A percentile compares a stretch with the other conserved stretches of the same genome.
Evolutionary conservation across 2,113 vertebrate genomes (phyloP).

Genomic region (Dasyornis broadbenti): DNA sequence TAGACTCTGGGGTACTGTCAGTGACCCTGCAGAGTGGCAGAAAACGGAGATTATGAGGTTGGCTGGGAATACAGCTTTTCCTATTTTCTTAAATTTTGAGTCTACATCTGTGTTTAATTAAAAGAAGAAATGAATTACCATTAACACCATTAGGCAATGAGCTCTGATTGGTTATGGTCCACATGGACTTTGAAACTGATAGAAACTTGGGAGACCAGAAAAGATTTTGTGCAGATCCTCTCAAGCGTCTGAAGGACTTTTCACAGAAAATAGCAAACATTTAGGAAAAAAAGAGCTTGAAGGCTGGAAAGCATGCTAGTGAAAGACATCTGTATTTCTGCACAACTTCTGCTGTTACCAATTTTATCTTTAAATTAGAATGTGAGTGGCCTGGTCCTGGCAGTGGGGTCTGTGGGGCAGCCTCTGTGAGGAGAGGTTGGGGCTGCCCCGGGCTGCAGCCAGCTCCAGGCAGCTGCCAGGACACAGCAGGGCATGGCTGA

Average conservation of each 20-base stretch:
- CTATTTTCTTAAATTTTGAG: slow-evolving; percentile 71
- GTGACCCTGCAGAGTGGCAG: slow-evolving; percentile 60
- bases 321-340: not conserved
- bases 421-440: fast-evolving
- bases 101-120: slow-evolving; percentile 78
- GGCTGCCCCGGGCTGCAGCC: fast-evolving
- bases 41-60: slow-evolving; percentile 63
- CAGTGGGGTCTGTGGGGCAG: fast-evolving
- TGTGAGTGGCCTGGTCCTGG: not conserved
- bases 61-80: slow-evolving; percentile 67
- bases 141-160: slow-evolving; percentile 61
- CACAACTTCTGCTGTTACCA: not conserved
- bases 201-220: slow-evolving; percentile 30
- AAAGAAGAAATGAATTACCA: slow-evolving; percentile 68
- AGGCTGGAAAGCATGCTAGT: not conserved
- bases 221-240: not conserved
- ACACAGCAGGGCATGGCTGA: no score
- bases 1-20: slow-evolving; percentile 67
- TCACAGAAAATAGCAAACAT: not conserved
- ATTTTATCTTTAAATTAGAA: not conserved
- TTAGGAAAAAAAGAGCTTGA: not conserved
- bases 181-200: slow-evolving; percentile 50
- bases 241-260: slow-evolving; percentile 13
- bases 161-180: slow-evolving; percentile 58
- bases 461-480: no score